These are phyloP conservation scores for Piezodorus guildinii DNA, from an alignment of 1,140 invertebrate species.

Conservation along the genomic window DNA sequence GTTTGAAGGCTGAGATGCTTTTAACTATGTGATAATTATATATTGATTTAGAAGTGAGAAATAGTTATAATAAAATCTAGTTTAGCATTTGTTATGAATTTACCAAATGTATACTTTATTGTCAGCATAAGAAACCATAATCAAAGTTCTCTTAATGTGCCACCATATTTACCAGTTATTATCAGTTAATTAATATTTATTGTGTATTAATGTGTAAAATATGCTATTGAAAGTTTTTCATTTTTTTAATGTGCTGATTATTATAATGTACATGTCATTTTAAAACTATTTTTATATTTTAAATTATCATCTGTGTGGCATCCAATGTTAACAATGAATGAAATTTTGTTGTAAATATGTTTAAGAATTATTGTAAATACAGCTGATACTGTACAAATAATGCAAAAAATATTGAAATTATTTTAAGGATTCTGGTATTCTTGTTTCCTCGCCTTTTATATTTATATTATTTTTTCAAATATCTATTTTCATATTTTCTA, in stretches of 20 bases:
- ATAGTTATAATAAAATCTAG: neutral
- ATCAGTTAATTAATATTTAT: neutral
- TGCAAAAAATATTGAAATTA: neutral
- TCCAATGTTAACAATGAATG: neutral
- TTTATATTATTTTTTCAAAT: neutral
- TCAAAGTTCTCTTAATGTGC: conserved; percentile 11
- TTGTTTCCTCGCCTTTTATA: neutral
- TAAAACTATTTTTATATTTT: conserved; percentile 2
- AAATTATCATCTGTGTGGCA: neutral
- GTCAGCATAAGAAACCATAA: neutral
- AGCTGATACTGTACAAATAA: neutral
- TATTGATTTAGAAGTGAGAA: conserved; percentile 1
- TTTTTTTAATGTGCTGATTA: neutral
- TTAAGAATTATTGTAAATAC: neutral
- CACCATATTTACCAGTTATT: neutral
- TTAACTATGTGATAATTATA: conserved; percentile 12
- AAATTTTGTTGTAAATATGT: neutral
- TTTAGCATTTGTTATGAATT: neutral
- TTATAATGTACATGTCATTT: neutral
- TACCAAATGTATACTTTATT: neutral
- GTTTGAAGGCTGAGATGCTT: neutral
- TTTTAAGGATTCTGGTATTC: neutral
- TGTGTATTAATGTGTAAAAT: neutral
- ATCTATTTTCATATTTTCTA: too few relatives aligned
- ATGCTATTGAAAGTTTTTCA: neutral